Conservation (phyloP, 2,888 invertebrate genomes). For the Cataglyphis cursor region DNA sequence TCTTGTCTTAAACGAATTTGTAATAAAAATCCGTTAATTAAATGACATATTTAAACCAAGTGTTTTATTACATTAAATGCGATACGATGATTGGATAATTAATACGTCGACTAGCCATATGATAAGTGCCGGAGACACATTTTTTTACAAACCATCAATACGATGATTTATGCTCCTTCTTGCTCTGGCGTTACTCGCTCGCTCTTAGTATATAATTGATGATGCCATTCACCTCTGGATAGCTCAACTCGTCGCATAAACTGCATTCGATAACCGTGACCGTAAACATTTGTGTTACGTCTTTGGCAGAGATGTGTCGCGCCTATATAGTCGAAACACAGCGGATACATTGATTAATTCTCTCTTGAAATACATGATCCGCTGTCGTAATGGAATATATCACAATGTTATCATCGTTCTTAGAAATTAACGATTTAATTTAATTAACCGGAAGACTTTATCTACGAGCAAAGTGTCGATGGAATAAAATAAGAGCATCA, state of each 20-base stretch:
- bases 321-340: neutral
- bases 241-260: slow-evolving; percentile 36
- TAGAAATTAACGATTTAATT: slow-evolving; percentile 28
- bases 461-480: neutral
- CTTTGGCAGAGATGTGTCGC: slow-evolving; percentile 15
- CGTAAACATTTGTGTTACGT: slow-evolving; percentile 56
- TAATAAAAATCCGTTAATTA: neutral
- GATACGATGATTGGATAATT: slow-evolving; percentile 3
- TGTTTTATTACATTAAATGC: neutral
- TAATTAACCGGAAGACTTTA: neutral
- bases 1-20: neutral
- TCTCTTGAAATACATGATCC: neutral
- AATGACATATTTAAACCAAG: slow-evolving; percentile 13
- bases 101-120: neutral
- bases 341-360: slow-evolving; percentile 19
- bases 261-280: slow-evolving; percentile 34
- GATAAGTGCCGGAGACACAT: slow-evolving; percentile 27
- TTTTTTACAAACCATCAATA: slow-evolving; percentile 25
- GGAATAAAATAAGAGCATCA: neutral
- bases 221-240: slow-evolving; percentile 45
- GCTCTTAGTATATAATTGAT: slow-evolving; percentile 40
- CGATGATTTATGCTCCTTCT: neutral
- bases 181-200: slow-evolving; percentile 7
- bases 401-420: slow-evolving; percentile 23
- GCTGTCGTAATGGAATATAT: slow-evolving; percentile 10